Evolutionary conservation across 2,888 invertebrate genomes (phyloP), one percentile per base, ranked within the genome.

Genomic region (Lochmaea crataegi): DNA sequence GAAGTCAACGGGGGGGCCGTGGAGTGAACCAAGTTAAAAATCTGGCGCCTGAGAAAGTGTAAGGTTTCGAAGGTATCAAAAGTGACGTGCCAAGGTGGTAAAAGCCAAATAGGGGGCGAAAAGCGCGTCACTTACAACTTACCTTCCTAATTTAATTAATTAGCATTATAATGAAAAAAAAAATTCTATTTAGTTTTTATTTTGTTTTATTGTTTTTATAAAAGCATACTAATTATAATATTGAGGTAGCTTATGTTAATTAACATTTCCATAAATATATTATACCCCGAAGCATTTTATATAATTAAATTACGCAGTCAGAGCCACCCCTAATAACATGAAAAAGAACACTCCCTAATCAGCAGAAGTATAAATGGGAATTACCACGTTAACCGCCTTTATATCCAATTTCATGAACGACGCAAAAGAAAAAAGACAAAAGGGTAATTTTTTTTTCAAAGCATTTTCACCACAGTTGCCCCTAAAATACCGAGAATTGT

Each of bases 301-400:
- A 45, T 72, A 72, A 72, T 72, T 68, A 72, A 72, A 72, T 74
- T 74, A 74, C 67, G 64, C 58, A 73, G 68, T 65, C 68, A 63
- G 26, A 64, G 60, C 61, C 69, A 63, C 69, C 73, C 69, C 61
- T 69, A 64, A 38, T 68, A 65, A 71, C 60, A 65, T 65, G 67
- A 80, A 79, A 80, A 77, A 79, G 80, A 82, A 82, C 83, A 82
- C 83, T 79, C 84, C 82, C 80, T 82, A 83, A 84, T 84, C 83
- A 84, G 82, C 79, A 80, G 75, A 79, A 82, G 81, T 84, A 83
- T 83, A 84, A 85, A 83, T 82, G 80, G 82, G 82, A 82, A 84
- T 84, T 84, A 84, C 82, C 83, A 82, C 82, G 80, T 83, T 80
- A 82, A 84, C 83, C 82, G 83, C 79, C 82, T 80, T 81, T 68